Evolutionary conservation across 2,113 vertebrate species (phyloP).

Genomic region (Sardina pilchardus): DNA sequence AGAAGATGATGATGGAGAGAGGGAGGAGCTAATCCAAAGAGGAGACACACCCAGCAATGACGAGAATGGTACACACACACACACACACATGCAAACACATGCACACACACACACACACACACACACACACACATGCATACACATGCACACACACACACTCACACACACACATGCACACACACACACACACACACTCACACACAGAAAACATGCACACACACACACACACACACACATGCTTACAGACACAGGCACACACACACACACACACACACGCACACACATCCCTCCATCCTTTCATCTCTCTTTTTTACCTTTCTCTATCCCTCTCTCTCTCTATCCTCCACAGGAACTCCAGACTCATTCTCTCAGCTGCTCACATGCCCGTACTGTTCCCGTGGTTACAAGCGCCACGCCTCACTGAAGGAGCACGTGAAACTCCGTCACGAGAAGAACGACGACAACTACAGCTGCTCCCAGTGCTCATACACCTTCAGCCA

Average conservation of each 20-base stretch:
- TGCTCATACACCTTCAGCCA: slow-evolving; percentile 97
- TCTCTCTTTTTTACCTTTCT: too few relatives aligned
- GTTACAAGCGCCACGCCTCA: slow-evolving; percentile 96
- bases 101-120: too few relatives aligned
- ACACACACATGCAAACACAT: too few relatives aligned
- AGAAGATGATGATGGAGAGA: slow-evolving; percentile 78
- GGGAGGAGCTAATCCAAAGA: slow-evolving; percentile 87
- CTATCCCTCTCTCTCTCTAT: background rate
- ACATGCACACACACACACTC: too few relatives aligned
- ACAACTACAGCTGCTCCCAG: slow-evolving; percentile 95
- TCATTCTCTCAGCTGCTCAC: slow-evolving; percentile 90
- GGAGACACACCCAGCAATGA: slow-evolving; percentile 83
- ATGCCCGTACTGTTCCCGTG: slow-evolving; percentile 94
- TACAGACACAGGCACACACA: too few relatives aligned
- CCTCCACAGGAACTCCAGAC: slow-evolving; percentile 82
- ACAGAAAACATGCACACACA: too few relatives aligned
- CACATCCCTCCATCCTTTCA: too few relatives aligned
- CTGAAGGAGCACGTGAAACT: slow-evolving; percentile 98
- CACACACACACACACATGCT: too few relatives aligned
- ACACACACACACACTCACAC: too few relatives aligned
- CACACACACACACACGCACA: too few relatives aligned
- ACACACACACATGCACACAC: too few relatives aligned
- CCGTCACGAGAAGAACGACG: slow-evolving; percentile 94
- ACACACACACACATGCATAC: too few relatives aligned
- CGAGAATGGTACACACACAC: slow-evolving; percentile 84